Evolutionary conservation across 2,888 invertebrate species (phyloP), one percentile per base, ranked within the genome.

Genomic region (Dione juno): DNA sequence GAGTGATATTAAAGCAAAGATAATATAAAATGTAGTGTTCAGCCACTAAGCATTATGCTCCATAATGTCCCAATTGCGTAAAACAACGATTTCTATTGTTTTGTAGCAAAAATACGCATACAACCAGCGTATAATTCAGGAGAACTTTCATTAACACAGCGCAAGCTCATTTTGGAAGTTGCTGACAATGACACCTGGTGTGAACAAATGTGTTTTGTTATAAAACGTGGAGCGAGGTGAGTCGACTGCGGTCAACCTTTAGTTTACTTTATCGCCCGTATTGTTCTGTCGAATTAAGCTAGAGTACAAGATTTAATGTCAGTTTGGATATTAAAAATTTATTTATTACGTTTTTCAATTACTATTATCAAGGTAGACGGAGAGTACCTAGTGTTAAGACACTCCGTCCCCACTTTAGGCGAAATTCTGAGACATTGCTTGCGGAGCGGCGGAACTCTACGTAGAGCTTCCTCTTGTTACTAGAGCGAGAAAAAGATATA

Each of bases 121-220:
- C 9, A 37, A 5, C 0, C n/a, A n/a, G 14, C 35, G n/a, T 37
- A 54, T 37, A 35, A 35, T 54, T 28, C n/a, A 37, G n/a, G 35
- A 35, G 35, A 54, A 13, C 28, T 28, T 43, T 41, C 59, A 43
- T 43, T 61, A 28, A 43, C 59, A 10, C 28, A 14, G 9, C 8
- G 11, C 19, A 28, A 54, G n/a, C 43, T n/a, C 21, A 59, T 41
- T 28, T 61, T 10, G 21, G 21, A 61, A 61, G 43, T 16, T 37
- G 37, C 59, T 61, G 59, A 59, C 59, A 59, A 59, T 21, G 41
- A 43, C 59, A 61, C 59, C 59, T 61, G 59, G 43, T 61, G 43
- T n/a, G 41, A 61, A 61, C 43, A 9, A 28, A 43, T 61, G 43
- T 61, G 43, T 43, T 61, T 41, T 43, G 58, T 41, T 59, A 16